Conservation (phyloP, 2,113 vertebrate species). For the Balaeniceps rex region DNA sequence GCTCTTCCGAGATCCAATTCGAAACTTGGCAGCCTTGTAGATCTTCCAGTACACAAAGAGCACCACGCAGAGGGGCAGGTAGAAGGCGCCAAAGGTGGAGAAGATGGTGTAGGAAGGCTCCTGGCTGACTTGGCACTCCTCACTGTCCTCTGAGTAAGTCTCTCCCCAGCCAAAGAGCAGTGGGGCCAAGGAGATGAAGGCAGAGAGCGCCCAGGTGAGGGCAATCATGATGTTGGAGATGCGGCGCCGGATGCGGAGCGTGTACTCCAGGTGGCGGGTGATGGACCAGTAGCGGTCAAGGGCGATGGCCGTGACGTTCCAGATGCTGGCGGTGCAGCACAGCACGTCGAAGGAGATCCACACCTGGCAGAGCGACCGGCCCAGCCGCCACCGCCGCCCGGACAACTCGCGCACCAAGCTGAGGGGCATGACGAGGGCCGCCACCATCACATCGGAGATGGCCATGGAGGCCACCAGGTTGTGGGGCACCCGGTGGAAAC, state of each 20-base stretch:
- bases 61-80: conserved; percentile 92
- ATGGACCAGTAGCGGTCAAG: conserved; percentile 98
- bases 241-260: conserved; percentile 82
- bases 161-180: conserved; percentile 95
- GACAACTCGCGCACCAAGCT: conserved; percentile 90
- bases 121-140: conserved; percentile 91
- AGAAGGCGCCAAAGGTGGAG: conserved; percentile 96
- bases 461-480: conserved; percentile 97
- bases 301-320: conserved; percentile 95
- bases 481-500: conserved; percentile 94
- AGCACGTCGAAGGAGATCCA: conserved; percentile 95
- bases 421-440: conserved; percentile 92
- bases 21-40: conserved; percentile 93
- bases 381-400: conserved; percentile 87
- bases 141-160: conserved; percentile 82
- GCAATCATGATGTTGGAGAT: conserved; percentile 92
- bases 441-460: conserved; percentile 92
- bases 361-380: conserved; percentile 86
- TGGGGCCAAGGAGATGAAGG: conserved; percentile 90
- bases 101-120: conserved; percentile 93
- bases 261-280: conserved; percentile 93
- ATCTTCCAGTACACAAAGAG: conserved; percentile 99
- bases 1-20: conserved; percentile 84
- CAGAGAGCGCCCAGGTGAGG: conserved; percentile 89
- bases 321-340: conserved; percentile 98